Evolutionary conservation across 2,797 vertebrate genomes (phyloP), one percentile per base, ranked within the genome.

Genomic region (Malacoraja senta): DNA sequence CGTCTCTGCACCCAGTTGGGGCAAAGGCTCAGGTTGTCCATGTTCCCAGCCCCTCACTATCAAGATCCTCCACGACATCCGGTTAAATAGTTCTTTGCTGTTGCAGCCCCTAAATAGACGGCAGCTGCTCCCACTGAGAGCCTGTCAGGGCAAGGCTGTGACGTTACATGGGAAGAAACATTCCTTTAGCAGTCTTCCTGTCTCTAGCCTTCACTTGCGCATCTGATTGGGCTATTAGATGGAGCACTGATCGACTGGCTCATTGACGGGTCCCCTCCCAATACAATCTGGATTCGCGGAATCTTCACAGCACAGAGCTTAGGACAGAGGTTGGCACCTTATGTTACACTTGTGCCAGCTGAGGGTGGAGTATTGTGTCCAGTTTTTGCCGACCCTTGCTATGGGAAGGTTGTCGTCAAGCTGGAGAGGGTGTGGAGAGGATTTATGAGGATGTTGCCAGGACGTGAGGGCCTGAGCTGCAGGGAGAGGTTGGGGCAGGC

Each of bases 181-280:
- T 74, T 71, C 71, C n/a, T 29, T 32, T 19, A 15, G 26, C n/a
- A 76, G 12, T 53, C 38, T 29, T 15, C 26, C 32, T 44, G 13
- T 53, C 72, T 74, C 35, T 8, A 76, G 9, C 8, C 84, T 68
- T 9, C 2, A 88, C 63, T 21, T 63, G 65, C 35, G 84, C 32
- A 68, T 21, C n/a, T 24, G 84, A 21, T 68, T 35, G 84, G n/a
- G 8, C n/a, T 26, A 68, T 24, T n/a, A 92, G 32, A 76, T 76
- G 38, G 26, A n/a, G 72, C 29, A n/a, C 24, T 92, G 90, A 92
- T 76, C 58, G 71, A 92, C 90, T 92, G 90, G 90, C 90, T 92
- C 53, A 76, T 58, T 71, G 15, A 24, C 17, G 15, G 26, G 58
- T 26, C 26, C 26, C 4, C 4, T 15, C 10, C 58, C 81, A 10